Evolutionary conservation across 2,797 vertebrate genomes (phyloP).

Genomic region (Falco cherrug): DNA sequence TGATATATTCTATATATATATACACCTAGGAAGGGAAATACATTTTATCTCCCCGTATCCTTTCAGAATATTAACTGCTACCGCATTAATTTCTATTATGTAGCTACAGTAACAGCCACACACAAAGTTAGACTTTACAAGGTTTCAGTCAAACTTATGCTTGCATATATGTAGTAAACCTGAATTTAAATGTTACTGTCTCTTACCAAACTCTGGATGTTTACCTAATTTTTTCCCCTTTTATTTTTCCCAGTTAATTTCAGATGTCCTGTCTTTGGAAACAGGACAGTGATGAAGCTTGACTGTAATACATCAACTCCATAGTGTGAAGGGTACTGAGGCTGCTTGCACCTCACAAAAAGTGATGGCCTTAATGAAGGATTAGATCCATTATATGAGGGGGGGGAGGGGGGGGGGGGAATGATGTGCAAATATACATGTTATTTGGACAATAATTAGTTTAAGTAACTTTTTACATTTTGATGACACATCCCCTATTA

Average conservation of each 20-base stretch:
- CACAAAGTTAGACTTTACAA: neutral
- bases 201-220: neutral
- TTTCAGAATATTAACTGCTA: neutral
- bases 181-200: neutral
- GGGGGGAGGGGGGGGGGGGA: accelerated
- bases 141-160: neutral
- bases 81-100: neutral
- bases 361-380: neutral
- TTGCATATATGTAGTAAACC: neutral
- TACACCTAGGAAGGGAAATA: neutral
- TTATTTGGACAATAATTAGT: neutral
- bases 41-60: neutral
- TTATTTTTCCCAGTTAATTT: neutral
- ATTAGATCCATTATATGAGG: neutral
- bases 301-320: neutral
- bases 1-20: neutral
- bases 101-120: neutral
- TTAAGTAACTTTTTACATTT: neutral
- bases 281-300: neutral
- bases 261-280: neutral
- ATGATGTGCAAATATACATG: neutral
- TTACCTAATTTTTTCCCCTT: neutral
- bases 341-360: neutral
- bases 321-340: neutral
- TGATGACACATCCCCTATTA: neutral